phyloP scores from a whole-genome alignment of 35 echinoderm and acorn worm species.

The Stichopus chloronotus region DNA sequence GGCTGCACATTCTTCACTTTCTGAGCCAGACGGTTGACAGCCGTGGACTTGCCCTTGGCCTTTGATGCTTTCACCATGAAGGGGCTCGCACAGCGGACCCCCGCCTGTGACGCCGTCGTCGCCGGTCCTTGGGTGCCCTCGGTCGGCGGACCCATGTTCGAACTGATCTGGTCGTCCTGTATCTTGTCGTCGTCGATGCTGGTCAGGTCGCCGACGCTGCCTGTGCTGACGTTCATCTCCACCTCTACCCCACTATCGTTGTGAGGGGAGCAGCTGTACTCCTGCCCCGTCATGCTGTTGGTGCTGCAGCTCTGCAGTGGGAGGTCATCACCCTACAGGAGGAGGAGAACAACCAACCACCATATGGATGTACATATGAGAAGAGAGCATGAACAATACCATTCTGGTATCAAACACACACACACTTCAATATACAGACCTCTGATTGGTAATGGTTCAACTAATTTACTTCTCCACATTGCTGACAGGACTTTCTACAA shows the following conservation, averaged over 20 bases:
- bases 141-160: conserved; percentile 77
- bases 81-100: conserved; percentile 61
- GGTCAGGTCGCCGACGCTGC: conserved; percentile 81
- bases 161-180: conserved; percentile 92
- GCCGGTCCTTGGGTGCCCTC: conserved; percentile 42
- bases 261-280: conserved; percentile 96
- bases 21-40: conserved; percentile 69
- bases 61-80: conserved; percentile 66
- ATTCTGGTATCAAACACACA: neutral
- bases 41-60: conserved; percentile 34
- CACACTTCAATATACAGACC: too few species aligned
- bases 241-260: conserved; percentile 98
- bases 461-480: too few species aligned
- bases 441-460: too few species aligned
- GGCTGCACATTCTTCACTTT: conserved; percentile 72
- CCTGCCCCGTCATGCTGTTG: conserved; percentile 29
- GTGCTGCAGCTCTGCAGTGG: conserved; percentile 42
- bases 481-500: too few species aligned
- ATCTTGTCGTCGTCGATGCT: conserved; percentile 87
- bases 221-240: conserved; percentile 85
- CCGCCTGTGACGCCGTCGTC: conserved; percentile 52
- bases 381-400: neutral
- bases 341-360: neutral
- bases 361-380: neutral
- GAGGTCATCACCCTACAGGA: conserved; percentile 28